Percentiles rank a stretch among this genome's conserved stretches.
These are phyloP conservation scores for Peromyscus eremicus DNA, from an alignment of 2,797 vertebrate species.

Conservation along the genomic window DNA sequence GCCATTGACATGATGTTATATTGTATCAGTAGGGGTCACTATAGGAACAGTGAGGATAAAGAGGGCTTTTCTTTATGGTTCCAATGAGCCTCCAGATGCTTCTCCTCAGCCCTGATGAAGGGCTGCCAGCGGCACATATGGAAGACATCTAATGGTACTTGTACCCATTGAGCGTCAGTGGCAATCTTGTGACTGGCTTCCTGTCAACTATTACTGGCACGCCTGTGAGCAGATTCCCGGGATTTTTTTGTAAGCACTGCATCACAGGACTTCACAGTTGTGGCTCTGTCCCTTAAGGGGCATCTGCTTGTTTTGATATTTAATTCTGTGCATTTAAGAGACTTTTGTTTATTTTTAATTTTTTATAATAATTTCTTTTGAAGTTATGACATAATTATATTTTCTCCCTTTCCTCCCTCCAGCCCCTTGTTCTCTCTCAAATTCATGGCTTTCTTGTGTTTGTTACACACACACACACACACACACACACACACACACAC, in stretches of 20 bases:
- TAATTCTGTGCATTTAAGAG: neutral
- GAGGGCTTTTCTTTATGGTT: neutral
- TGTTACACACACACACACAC: neutral
- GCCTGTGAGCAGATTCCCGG: neutral
- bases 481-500: neutral
- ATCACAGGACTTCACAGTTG: neutral
- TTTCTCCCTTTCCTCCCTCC: neutral
- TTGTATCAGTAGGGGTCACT: conserved; percentile 30
- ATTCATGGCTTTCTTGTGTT: neutral
- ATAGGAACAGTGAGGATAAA: neutral
- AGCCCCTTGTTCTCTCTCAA: neutral
- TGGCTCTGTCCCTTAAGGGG: neutral
- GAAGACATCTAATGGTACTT: neutral
- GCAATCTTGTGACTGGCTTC: neutral
- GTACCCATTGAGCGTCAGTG: neutral
- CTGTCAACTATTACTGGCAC: neutral
- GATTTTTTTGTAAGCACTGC: neutral
- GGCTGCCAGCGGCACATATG: neutral
- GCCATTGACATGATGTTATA: neutral
- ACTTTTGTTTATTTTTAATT: neutral
- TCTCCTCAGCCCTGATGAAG: neutral
- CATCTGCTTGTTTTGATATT: neutral
- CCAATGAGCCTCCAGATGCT: neutral
- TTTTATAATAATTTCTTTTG: neutral
- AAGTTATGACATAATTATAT: neutral